phyloP scores from a whole-genome alignment of 2,888 invertebrate genomes.

The Cotesia congregata region DNA sequence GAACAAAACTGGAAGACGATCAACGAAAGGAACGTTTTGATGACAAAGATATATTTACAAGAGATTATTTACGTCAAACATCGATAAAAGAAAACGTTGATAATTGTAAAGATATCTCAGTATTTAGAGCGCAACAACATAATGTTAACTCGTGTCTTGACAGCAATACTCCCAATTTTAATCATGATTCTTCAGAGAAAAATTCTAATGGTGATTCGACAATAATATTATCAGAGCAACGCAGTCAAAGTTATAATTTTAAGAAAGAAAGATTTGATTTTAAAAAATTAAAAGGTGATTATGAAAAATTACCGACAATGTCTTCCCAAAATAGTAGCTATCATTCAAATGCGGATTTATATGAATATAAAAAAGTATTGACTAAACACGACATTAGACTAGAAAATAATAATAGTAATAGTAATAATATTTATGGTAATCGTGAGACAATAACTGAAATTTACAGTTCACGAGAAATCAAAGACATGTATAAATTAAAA shows the following conservation, averaged over 20 bases:
- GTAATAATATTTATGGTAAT: conserved; percentile 62
- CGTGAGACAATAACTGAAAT: conserved; percentile 61
- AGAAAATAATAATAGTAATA: conserved; percentile 40
- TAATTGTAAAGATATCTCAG: conserved; percentile 57
- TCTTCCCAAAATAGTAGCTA: conserved; percentile 62
- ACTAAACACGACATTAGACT: background rate
- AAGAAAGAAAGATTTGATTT: conserved; percentile 65
- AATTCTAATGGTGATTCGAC: conserved; percentile 57
- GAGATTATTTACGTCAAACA: conserved; percentile 62
- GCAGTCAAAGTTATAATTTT: conserved; percentile 51
- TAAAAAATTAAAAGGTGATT: conserved; percentile 64
- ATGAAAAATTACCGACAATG: conserved; percentile 56
- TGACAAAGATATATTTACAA: conserved; percentile 60
- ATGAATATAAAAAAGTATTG: conserved; percentile 62
- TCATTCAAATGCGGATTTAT: conserved; percentile 55
- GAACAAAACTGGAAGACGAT: conserved; percentile 65
- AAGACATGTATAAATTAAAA: conserved; percentile 63
- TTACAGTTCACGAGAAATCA: conserved; percentile 60
- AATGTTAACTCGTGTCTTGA: conserved; percentile 56
- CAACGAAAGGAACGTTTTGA: conserved; percentile 60
- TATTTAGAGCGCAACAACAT: conserved; percentile 56
- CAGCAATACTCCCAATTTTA: conserved; percentile 55
- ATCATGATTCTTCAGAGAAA: conserved; percentile 61
- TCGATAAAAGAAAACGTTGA: conserved; percentile 65
- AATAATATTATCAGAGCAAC: conserved; percentile 49